Evolutionary conservation across 1,140 invertebrate genomes (phyloP).

Genomic region (Aradophagus sp.): DNA sequence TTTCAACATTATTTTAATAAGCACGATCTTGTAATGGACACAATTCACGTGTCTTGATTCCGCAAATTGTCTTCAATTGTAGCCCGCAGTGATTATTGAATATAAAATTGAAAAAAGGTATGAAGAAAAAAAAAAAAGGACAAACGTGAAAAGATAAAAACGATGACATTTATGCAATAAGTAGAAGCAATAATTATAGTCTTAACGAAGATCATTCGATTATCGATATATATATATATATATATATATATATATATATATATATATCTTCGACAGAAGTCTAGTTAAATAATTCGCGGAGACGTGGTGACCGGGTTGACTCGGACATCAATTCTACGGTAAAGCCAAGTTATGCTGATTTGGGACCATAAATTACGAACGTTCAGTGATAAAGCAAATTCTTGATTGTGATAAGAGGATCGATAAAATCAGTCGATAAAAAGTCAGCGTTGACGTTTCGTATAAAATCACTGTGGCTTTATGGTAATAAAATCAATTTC

Average conservation of each 20-base stretch:
- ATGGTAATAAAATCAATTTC: too few species aligned
- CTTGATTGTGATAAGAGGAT: too few species aligned
- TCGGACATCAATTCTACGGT: too few species aligned
- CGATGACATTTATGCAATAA: conserved; percentile 40
- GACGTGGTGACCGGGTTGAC: too few species aligned
- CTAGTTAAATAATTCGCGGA: conserved; percentile 34
- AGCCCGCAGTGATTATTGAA: conserved; percentile 30
- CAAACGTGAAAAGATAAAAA: conserved; percentile 2
- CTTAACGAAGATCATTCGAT: conserved; percentile 46
- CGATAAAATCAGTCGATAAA: too few species aligned
- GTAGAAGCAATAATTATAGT: conserved; percentile 29
- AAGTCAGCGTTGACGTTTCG: too few species aligned
- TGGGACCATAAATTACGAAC: too few species aligned
- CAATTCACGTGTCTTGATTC: conserved; percentile 22
- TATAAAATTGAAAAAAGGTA: conserved; percentile 38
- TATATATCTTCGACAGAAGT: conserved; percentile 36
- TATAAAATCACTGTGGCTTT: too few species aligned
- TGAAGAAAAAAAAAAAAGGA: too few species aligned
- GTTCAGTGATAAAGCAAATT: too few species aligned
- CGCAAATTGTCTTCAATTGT: conserved; percentile 42
- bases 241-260: conserved; percentile 45
- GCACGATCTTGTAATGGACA: conserved; percentile 9
- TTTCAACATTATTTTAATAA: too few species aligned
- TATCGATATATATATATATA: conserved; percentile 48
- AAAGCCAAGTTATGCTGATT: too few species aligned